Conservation (phyloP, 2,888 invertebrate genomes). For the Hypercompe scribonia region DNA sequence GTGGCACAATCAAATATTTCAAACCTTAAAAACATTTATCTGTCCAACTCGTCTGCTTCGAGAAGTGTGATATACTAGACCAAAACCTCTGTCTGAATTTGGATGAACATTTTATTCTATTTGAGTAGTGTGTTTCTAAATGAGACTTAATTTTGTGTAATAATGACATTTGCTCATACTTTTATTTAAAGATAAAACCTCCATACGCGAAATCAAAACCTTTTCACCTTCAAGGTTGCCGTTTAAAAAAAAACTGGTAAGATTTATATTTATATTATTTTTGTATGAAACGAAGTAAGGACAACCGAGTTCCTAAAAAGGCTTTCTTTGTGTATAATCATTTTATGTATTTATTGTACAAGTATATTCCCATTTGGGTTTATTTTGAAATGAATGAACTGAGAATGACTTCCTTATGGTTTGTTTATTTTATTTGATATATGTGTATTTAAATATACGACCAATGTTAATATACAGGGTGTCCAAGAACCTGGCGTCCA, state of each 20-base stretch:
- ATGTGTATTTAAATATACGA: neutral
- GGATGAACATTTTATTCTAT: neutral
- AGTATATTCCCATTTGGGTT: slow-evolving; percentile 11
- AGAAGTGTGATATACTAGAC: too few species aligned
- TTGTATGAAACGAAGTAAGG: slow-evolving; percentile 18
- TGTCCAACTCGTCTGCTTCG: too few species aligned
- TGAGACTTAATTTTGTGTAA: neutral
- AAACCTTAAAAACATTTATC: neutral
- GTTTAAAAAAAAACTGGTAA: neutral
- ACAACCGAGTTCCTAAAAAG: slow-evolving; percentile 18
- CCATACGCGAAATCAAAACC: neutral
- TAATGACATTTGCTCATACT: neutral
- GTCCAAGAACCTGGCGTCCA: too few species aligned
- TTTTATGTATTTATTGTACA: slow-evolving; percentile 27
- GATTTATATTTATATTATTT: slow-evolving; percentile 15
- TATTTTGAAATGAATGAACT: slow-evolving; percentile 15
- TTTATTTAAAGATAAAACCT: neutral
- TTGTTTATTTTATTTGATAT: slow-evolving; percentile 7
- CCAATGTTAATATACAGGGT: too few species aligned
- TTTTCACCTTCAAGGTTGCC: slow-evolving; percentile 2
- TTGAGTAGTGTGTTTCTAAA: neutral
- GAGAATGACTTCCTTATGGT: slow-evolving; percentile 19
- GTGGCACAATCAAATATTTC: too few species aligned
- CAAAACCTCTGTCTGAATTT: neutral
- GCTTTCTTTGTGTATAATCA: slow-evolving; percentile 6